Percentiles rank a stretch among this genome's conserved stretches.
Conservation (phyloP, 2,888 invertebrate species). For the Ectemnius lituratus region DNA sequence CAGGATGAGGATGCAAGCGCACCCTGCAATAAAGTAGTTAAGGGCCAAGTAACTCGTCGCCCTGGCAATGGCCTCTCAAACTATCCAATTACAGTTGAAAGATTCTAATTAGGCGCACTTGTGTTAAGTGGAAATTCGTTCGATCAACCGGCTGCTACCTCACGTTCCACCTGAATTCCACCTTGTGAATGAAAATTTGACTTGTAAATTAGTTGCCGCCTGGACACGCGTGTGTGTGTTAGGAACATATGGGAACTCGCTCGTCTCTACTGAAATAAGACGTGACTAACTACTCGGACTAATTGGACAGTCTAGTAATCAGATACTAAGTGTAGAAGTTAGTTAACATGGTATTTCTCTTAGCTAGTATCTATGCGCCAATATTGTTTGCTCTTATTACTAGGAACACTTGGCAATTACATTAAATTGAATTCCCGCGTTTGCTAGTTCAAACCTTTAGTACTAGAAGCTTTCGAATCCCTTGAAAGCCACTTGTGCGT, state of each 20-base stretch:
- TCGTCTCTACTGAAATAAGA: too few species aligned
- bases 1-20: neutral
- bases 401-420: neutral
- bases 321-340: too few species aligned
- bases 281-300: too few species aligned
- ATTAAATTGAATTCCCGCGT: neutral
- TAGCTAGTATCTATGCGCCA: too few species aligned
- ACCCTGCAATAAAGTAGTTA: conserved; percentile 41
- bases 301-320: too few species aligned
- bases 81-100: conserved; percentile 48
- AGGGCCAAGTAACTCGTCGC: conserved; percentile 43
- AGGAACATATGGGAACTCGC: too few species aligned
- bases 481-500: neutral
- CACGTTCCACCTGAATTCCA: too few species aligned
- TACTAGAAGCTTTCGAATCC: neutral
- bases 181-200: too few species aligned
- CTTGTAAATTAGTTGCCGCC: too few species aligned
- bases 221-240: too few species aligned
- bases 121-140: conserved; percentile 45
- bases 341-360: too few species aligned
- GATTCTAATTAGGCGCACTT: conserved; percentile 46
- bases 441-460: neutral
- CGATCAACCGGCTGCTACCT: conserved; percentile 1
- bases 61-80: conserved; percentile 32
- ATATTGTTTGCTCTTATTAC: neutral